A percentile compares a stretch with the other conserved stretches of the same genome.
Evolutionary conservation across 2,888 invertebrate species (phyloP).

Genomic region (Campopleginae sp.): DNA sequence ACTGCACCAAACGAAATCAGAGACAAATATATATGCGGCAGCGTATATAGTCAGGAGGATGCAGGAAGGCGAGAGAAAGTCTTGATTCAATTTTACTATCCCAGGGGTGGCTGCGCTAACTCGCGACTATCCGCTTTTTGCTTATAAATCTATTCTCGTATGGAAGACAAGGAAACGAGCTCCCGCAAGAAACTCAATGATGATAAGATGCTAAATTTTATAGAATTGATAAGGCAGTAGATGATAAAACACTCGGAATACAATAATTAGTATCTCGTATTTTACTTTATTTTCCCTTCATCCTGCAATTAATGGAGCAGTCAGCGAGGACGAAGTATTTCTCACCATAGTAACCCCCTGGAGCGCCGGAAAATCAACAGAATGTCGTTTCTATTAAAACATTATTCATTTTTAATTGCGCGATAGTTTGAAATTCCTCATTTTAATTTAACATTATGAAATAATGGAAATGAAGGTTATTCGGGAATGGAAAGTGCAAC

Average conservation of each 20-base stretch:
- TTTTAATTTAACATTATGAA: neutral
- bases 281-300: neutral
- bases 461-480: constrained; percentile 9
- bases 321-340: neutral
- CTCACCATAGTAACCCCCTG: neutral
- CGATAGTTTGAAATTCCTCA: neutral
- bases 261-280: neutral
- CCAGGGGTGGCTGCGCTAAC: constrained; percentile 48
- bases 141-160: neutral
- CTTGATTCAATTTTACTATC: constrained; percentile 68
- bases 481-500: neutral
- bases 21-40: neutral
- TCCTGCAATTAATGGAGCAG: neutral
- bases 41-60: constrained; percentile 1
- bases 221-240: constrained; percentile 8
- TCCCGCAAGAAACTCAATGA: constrained; percentile 16
- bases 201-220: constrained; percentile 44
- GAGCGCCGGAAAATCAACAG: neutral
- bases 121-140: constrained; percentile 36
- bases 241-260: neutral
- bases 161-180: constrained; percentile 29
- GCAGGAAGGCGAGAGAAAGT: constrained; percentile 49
- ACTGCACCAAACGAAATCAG: constrained; percentile 67
- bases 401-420: neutral
- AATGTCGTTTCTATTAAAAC: neutral